Evolutionary conservation across 35 echinoderm and acorn worm species (phyloP), one percentile per base, ranked within the genome.

Genomic region (Anneissia japonica): DNA sequence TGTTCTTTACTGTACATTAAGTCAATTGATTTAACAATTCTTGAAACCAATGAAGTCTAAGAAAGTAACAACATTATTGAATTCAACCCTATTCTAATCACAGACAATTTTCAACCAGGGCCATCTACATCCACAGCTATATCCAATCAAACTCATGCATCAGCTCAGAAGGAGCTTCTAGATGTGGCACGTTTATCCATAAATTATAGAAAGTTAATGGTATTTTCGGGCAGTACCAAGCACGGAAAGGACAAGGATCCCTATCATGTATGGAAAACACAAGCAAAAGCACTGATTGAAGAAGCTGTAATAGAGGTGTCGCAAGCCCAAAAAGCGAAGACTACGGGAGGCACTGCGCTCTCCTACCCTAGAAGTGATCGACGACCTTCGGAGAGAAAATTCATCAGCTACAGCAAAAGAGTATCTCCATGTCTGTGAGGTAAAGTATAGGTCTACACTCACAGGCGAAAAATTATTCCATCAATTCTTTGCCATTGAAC

Each of bases 291-390:
- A 0, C 81, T 80, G 5, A 80, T 91, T 76, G 83, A 91, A 26
- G 89, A 91, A 38, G 85, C 36, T 30, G 74, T 38, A 83, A 86
- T 82, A 75, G 75, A 79, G 28, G 32, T 74, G 6, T 72, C 75
- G 4, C 82, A 85, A 31, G 43, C 74, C 3, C 83, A 91, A 77
- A 79, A 79, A 74, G 28, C 85, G 51, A 34, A 74, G 83, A 4
- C 84, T 91, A n/a, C 82, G 89, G 28, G 39, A 89, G 77, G 74
- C 41, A 38, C 11, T 76, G 30, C 74, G 88, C 0, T 35, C 75
- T 45, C 79, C 73, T 26, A 77, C 88, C 55, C 82, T 89, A 37
- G 91, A 89, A 12, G 91, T 89, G 31, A 72, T 78, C 34, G 35
- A 39, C 11, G 16, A 37, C 26, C 77, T 76, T 30, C 46, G 40